Base-by-base conservation (phyloP, 2,888 invertebrate species). In the Chelonus formosanus region DNA sequence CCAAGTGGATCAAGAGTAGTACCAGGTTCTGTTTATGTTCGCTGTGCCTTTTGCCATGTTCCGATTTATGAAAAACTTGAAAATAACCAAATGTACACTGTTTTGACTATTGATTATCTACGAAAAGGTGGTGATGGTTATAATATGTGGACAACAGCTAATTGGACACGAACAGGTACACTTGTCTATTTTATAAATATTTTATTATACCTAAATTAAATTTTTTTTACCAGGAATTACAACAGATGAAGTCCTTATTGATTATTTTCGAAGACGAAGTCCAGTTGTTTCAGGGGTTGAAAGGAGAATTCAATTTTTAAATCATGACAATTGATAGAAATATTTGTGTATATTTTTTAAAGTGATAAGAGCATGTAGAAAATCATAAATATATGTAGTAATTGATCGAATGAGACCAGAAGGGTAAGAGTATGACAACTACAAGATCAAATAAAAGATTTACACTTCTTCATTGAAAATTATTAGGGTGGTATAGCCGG, bases 111-210 rank as follows among this genome's bases (percentile, higher is more conserved):
- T 1, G 86, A 88, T 36, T 95, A 90, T 81, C 75, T 95, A 61
- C 85, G 89, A 0, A 84, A 85, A 47, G 95, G 94, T 0, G 95
- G 95, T 0, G 94, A 95, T 81, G 91, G 91, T 0, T 93, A 87
- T 77, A 71, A 68, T 0, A 85, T 89, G 78, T 78, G 74, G 64
- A 80, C 73, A 55, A 80, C 79, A 74, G 70, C 83, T 6, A 84
- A 86, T 85, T 72, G 67, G 73, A 69, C 20, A 20, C 20, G 20
- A 20, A 20, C 20, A 20, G 20, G 20, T 20, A 20, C 20, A 20
- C 20, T 20, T 20, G 1, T 20, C 2, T 40, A 40, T 40, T 40
- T 40, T 5, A 40, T 1, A 40, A 40, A 40, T 40, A 40, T 40
- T 3, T 40, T 40, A 3, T 40, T 40, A 2, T 4, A 40, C 0